Base-by-base conservation (phyloP, 2,797 vertebrate genomes). In the Anguilla pacifica region DNA sequence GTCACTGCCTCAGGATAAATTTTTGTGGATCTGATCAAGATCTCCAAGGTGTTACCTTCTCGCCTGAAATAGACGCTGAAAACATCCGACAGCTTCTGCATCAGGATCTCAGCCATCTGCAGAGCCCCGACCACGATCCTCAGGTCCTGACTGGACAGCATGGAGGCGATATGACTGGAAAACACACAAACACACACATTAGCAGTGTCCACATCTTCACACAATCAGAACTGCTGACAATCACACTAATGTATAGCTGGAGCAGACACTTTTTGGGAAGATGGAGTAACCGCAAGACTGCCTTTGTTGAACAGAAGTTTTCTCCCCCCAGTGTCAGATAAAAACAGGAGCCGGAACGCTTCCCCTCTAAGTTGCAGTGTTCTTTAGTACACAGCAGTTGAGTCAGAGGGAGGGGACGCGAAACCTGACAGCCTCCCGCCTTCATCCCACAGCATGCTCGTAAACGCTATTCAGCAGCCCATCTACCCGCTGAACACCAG, bases 121-220 rank as follows among this genome's bases (percentile, higher is more conserved):
- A 99, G 96, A 90, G 99, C 99, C 93, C 99, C 98, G 85, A 99
- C 99, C 91, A 99, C 99, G 96, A 99, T 99, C 97, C 99, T 99
- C 95, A 99, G 96, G 94, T 99, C 99, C 96, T 99, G 98, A 95
- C 99, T 99, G 74, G 99, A 99, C 84, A 99, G 96, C 99, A 99
- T 99, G 91, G 99, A 99, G 94, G 99, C 99, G 95, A 99, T 99
- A 94, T 99, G 99, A 97, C 99, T 99, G 95, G 87, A 95, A 93
- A 91, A 93, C 91, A 88, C 89, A 39, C 39, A 35, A 87, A 88
- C 57, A 87, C 61, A 19, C 1, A 79, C 25, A 31, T 74, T 74
- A 35, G 70, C 31, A 35, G 25, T 39, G 70, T 39, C 70, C 31
- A 35, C 28, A 31, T 31, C n/a, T 9, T 70, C 55, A 57, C 55